Evolutionary conservation across 2,888 invertebrate species (phyloP), one percentile per base, ranked within the genome.

Genomic region (Apeira syringaria): DNA sequence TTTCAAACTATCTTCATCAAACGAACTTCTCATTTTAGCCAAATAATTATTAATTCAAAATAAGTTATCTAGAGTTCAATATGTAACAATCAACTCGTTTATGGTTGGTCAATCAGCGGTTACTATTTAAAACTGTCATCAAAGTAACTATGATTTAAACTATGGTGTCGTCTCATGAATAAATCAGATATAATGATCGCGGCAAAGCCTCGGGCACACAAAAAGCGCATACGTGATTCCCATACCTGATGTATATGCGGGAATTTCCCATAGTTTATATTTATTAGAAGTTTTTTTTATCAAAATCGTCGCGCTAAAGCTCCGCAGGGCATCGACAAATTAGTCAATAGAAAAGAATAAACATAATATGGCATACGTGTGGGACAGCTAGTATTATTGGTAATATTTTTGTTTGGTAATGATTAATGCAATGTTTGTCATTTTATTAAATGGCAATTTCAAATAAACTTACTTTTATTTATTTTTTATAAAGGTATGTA

Each of bases 141-240:
- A 7, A 2, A 20, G 20, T 4, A 20, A 20, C 20, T 20, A 7
- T 7, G 5, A 7, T 2, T 20, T 20, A 5, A 20, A 7, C 20
- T 20, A 20, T 7, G 20, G 5, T 20, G 45, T 50, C 50, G 53
- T 53, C 47, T 44, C 42, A 51, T 51, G 51, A 50, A 56, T 58
- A 56, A 58, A 53, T 60, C 59, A 51, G 33, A 42, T 52, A 39
- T 53, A 56, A 56, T 47, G 52, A 51, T 38, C 18, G 30, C 42
- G 47, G 42, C 43, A 43, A 46, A 49, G 30, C 35, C 36, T 5
- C 27, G 47, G 51, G 39, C 34, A 15, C 10, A 12, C 8, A 51
- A 46, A 53, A 56, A 56, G 50, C 49, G 39, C 34, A 35, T 27
- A 41, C 39, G 37, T 40, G 45, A 47, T 37, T 5, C 24, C 29